phyloP scores from a whole-genome alignment of 2,797 vertebrate genomes.

The Limnodromus scolopaceus region DNA sequence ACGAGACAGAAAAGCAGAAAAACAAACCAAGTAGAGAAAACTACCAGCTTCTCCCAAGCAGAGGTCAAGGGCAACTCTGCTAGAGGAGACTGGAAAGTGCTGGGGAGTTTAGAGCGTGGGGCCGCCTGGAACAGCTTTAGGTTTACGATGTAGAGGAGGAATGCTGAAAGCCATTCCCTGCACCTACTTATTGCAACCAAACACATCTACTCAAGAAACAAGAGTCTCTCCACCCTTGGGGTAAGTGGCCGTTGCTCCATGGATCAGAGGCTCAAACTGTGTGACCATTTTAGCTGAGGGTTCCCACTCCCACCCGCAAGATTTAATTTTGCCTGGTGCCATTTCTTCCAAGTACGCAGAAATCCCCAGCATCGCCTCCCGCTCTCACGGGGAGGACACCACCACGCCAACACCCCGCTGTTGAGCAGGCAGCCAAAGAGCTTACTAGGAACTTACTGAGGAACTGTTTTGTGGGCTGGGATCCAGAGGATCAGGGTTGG shows the following conservation, averaged over 20 bases:
- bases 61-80: slow-evolving; percentile 25
- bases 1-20: background rate
- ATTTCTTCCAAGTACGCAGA: background rate
- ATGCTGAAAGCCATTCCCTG: background rate
- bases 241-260: background rate
- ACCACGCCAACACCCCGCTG: accelerated
- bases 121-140: background rate
- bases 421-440: background rate
- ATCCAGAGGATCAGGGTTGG: background rate
- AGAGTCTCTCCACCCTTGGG: background rate
- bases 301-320: background rate
- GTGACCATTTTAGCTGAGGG: background rate
- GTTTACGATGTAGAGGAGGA: background rate
- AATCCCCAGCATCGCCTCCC: background rate
- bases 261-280: background rate
- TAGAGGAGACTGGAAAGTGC: background rate
- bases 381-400: background rate
- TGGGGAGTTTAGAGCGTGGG: background rate
- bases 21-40: background rate
- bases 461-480: background rate
- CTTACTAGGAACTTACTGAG: background rate
- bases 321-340: background rate
- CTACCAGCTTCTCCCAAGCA: background rate
- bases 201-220: background rate
- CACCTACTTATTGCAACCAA: background rate